These are phyloP conservation scores for Phrynosoma platyrhinos DNA, from an alignment of 2,113 vertebrate genomes.

Conservation along the genomic window DNA sequence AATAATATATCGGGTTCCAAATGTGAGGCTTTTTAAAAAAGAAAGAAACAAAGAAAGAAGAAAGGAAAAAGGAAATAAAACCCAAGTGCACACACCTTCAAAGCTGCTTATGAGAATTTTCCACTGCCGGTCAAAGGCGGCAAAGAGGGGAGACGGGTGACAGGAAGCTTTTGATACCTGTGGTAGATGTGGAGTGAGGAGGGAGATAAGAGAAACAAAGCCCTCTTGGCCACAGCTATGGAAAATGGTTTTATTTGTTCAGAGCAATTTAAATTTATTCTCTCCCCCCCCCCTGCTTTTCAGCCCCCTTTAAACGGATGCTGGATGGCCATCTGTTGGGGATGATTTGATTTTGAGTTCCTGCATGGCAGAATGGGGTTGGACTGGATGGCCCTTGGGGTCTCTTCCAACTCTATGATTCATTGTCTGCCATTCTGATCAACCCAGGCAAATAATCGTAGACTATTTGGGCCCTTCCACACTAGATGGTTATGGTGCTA, in stretches of 20 bases:
- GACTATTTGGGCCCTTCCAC: not conserved
- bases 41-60: not conserved
- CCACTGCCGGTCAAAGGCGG: conserved; percentile 73
- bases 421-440: too few species aligned
- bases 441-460: too few species aligned
- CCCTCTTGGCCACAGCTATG: not conserved
- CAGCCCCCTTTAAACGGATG: too few species aligned
- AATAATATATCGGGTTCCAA: conserved; percentile 43
- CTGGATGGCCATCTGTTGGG: too few species aligned
- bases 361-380: too few species aligned
- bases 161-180: conserved; percentile 52
- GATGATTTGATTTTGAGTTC: too few species aligned
- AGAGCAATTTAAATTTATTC: not conserved
- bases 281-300: too few species aligned
- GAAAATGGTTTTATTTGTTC: not conserved
- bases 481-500: too few species aligned
- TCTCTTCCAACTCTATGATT: too few species aligned
- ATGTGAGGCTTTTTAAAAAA: not conserved
- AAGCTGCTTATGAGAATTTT: conserved; percentile 64
- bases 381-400: too few species aligned
- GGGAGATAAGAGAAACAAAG: not conserved
- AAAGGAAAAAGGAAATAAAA: not conserved
- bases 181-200: not conserved
- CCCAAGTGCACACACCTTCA: not conserved
- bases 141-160: conserved; percentile 44